These are phyloP conservation scores for Euplagia quadripunctaria DNA, from an alignment of 2,888 invertebrate species.

Conservation along the genomic window DNA sequence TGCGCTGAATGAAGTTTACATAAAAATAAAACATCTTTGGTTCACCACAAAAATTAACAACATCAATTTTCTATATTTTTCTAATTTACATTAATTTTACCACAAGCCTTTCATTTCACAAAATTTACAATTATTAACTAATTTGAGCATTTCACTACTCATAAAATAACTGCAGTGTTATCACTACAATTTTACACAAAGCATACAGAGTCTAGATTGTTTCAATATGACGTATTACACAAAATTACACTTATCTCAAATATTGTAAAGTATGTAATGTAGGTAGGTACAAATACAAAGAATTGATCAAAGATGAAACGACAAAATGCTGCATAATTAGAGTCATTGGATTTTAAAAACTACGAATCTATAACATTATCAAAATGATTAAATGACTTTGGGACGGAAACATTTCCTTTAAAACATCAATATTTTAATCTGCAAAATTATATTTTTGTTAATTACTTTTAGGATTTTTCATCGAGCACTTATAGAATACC, in stretches of 20 bases:
- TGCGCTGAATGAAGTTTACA: constrained; percentile 77
- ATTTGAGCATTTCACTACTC: constrained; percentile 72
- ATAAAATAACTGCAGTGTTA: constrained; percentile 64
- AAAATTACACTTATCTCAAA: constrained; percentile 54
- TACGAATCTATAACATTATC: constrained; percentile 64
- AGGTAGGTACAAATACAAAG: constrained; percentile 51
- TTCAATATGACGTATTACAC: constrained; percentile 28
- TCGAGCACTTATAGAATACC: background rate
- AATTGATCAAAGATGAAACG: constrained; percentile 61
- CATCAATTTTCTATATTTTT: constrained; percentile 74
- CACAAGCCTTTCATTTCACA: constrained; percentile 77
- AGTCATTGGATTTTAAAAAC: constrained; percentile 63
- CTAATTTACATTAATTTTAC: constrained; percentile 57
- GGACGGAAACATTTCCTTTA: constrained; percentile 84
- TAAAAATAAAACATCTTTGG: constrained; percentile 86
- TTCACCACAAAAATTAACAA: constrained; percentile 81
- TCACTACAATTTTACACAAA: constrained; percentile 63
- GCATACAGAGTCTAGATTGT: constrained; percentile 63
- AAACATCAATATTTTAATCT: constrained; percentile 55
- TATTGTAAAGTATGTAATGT: constrained; percentile 25
- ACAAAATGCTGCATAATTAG: constrained; percentile 51
- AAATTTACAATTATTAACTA: constrained; percentile 67
- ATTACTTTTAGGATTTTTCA: constrained; percentile 27
- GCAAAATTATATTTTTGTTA: constrained; percentile 41
- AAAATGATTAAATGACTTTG: constrained; percentile 82